Base-by-base conservation (phyloP, 2,888 invertebrate genomes). In the Onthophagus sagittarius region DNA sequence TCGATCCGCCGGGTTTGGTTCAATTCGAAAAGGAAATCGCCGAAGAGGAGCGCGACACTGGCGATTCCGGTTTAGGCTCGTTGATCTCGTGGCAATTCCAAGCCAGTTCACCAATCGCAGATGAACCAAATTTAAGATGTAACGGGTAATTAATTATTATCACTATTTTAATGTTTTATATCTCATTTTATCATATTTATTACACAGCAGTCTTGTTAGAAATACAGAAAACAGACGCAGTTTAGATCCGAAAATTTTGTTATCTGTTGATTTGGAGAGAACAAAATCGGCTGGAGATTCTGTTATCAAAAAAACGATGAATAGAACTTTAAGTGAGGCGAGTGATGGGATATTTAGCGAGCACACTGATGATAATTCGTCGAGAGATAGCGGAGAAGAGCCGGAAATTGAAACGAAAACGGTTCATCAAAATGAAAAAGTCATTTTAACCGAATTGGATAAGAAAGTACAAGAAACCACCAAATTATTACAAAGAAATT, bases 1-100 rank as follows among this genome's bases (percentile, higher is more conserved):
- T 96, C 77, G 95, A 95, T 84, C 94, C 95, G 0, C 95, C 95
- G 0, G 90, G 90, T 31, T 87, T 96, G 74, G 93, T 96, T 74
- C 92, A 93, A 83, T 87, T 95, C 79, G 95, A 95, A 86, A 91
- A 92, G 81, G 95, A 95, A 87, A 94, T 96, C 74, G 95, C 93
- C n/a, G 87, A 91, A 77, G 93, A 94, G 83, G 93, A 93, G 83
- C 87, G 90, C 32, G 89, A 90, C 81, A 89, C 90, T 9, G 88
- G 89, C 11, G 91, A 91, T 83, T 90, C 91, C 71, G 90, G 90
- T 83, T 87, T 91, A 84, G 85, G 89, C 79, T 88, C 88, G 62
- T 81, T 89, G 71, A 83, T 91, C 71, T 90, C 90, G 11, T 93
- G 92, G 93, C 92, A 92, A 85, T 92, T 91, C 85, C 87, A 91